phyloP scores from a whole-genome alignment of 2,113 vertebrate genomes.

The Clarias batrachus region DNA sequence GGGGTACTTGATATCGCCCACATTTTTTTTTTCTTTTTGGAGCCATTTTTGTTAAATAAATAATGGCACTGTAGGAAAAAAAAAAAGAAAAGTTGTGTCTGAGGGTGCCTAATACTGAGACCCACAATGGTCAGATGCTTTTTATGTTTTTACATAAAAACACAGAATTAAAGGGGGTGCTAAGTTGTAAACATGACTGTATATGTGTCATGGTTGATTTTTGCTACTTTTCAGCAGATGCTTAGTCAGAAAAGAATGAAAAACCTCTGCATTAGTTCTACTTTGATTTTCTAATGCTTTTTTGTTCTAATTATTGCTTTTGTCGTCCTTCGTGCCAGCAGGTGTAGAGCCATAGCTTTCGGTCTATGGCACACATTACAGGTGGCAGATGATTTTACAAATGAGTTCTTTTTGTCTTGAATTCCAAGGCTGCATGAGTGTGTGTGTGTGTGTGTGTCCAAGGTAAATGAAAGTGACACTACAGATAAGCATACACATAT shows the following conservation, averaged over 20 bases:
- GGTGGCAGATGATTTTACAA: conserved; percentile 52
- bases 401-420: conserved; percentile 35
- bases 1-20: no score
- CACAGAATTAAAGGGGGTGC: no score
- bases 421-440: background rate
- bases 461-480: conserved; percentile 12
- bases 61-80: no score
- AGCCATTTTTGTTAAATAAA: no score
- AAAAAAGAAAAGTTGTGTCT: no score
- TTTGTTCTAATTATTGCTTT: conserved; percentile 7
- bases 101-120: no score
- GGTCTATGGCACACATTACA: conserved; percentile 41
- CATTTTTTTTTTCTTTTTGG: no score
- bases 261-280: background rate
- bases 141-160: no score
- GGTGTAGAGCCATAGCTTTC: conserved; percentile 15
- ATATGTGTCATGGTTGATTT: background rate
- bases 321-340: conserved; percentile 23
- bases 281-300: background rate
- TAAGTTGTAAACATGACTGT: no score
- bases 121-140: no score
- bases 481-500: background rate
- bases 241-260: background rate
- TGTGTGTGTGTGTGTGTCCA: background rate
- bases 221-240: background rate